These are phyloP conservation scores for Dermochelys coriacea DNA, from an alignment of 2,797 vertebrate species.

Conservation along the genomic window DNA sequence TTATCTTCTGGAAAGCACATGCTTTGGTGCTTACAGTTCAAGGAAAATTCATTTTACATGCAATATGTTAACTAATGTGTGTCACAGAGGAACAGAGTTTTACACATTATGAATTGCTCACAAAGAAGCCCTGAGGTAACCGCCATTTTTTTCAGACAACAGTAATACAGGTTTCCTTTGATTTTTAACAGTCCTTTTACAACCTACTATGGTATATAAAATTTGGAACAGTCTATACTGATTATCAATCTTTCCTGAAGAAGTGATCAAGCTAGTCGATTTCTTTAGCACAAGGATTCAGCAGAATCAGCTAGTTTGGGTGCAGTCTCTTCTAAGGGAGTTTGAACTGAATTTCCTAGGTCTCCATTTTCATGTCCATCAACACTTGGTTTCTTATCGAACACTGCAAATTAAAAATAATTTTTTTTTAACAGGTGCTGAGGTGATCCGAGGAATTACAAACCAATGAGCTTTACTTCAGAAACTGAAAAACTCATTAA, in stretches of 20 bases:
- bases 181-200: slow-evolving; percentile 66
- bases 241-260: slow-evolving; percentile 70
- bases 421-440: slow-evolving; percentile 6
- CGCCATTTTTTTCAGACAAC: slow-evolving; percentile 76
- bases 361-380: slow-evolving; percentile 91
- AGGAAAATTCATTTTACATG: slow-evolving; percentile 78
- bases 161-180: slow-evolving; percentile 73
- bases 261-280: slow-evolving; percentile 55
- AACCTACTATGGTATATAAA: slow-evolving; percentile 72
- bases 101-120: slow-evolving; percentile 79
- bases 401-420: slow-evolving; percentile 79
- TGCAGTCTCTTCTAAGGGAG: slow-evolving; percentile 85
- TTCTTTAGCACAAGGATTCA: slow-evolving; percentile 86
- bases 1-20: slow-evolving; percentile 76
- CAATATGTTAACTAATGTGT: slow-evolving; percentile 63
- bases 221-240: slow-evolving; percentile 70
- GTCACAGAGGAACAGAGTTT: slow-evolving; percentile 75
- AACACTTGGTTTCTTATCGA: slow-evolving; percentile 90
- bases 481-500: background rate
- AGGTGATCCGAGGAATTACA: background rate
- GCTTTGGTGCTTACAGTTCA: slow-evolving; percentile 79
- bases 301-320: slow-evolving; percentile 85
- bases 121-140: slow-evolving; percentile 84
- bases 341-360: slow-evolving; percentile 84
- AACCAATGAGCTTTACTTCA: slow-evolving; percentile 8